A percentile compares a stretch with the other conserved stretches of the same genome.
phyloP scores from a whole-genome alignment of 2,797 vertebrate species.

The Okamejei kenojei region DNA sequence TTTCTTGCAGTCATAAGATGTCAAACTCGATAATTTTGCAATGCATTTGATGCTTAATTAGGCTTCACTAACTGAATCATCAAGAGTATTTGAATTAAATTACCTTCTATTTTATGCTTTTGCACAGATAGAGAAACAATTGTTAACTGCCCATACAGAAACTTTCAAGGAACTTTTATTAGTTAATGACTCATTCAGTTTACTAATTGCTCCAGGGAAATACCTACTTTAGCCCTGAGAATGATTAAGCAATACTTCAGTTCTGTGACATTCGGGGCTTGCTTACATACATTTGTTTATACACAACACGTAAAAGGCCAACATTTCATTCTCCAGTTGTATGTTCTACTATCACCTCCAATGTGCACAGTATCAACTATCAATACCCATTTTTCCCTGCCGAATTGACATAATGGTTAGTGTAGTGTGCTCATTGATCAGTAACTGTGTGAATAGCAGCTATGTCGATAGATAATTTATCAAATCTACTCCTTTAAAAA shows the following conservation, averaged over 20 bases:
- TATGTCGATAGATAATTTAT: background rate
- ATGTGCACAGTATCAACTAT: background rate
- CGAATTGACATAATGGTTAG: background rate
- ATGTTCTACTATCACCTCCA: background rate
- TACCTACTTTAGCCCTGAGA: background rate
- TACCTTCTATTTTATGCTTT: constrained; percentile 8
- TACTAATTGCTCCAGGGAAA: constrained; percentile 29
- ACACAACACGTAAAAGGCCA: background rate
- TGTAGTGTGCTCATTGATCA: constrained; percentile 24
- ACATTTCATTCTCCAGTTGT: background rate
- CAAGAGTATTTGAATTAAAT: constrained; percentile 32
- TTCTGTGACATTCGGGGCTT: background rate
- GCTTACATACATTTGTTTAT: constrained; percentile 6
- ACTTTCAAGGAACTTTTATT: constrained; percentile 35
- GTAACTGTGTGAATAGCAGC: background rate
- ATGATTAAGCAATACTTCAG: constrained; percentile 8
- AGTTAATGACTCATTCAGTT: constrained; percentile 16
- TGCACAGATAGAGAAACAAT: background rate
- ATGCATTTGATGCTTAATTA: background rate
- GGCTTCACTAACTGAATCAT: constrained; percentile 27
- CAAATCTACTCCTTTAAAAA: background rate
- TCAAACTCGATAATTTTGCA: background rate
- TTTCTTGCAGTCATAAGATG: background rate
- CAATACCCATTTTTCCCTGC: background rate
- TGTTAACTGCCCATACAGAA: constrained; percentile 9